Base-by-base conservation (phyloP, 2,888 invertebrate species). In the Tortricodes alternella region DNA sequence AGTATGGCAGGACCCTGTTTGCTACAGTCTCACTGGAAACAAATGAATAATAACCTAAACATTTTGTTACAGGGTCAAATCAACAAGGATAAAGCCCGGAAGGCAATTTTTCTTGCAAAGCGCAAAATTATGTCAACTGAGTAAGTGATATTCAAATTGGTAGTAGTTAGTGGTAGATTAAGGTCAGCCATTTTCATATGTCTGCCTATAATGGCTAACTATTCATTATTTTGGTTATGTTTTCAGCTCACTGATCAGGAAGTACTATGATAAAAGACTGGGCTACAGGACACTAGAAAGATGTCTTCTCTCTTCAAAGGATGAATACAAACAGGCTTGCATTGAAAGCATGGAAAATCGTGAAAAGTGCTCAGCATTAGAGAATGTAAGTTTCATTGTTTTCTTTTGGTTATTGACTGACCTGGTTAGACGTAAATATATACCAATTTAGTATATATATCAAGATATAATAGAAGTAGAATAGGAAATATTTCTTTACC, bases 341-440 rank as follows among this genome's bases (percentile, higher is more conserved):
- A 71, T 83, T 49, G 75, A 83, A 35, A 75, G 78, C 39, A 73
- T 71, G 55, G 70, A 68, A 46, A 60, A 68, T n/a, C 58, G 74
- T 13, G 80, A 83, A 52, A 79, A 70, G 64, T 74, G 68, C 60
- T 49, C 66, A 18, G 59, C 55, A 24, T 60, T 79, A 39, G 80
- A 85, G 68, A 74, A 73, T 65, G 85, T 85, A 67, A 75, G 71
- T 68, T 58, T n/a, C n/a, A n/a, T n/a, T n/a, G n/a, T n/a, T n/a
- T n/a, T n/a, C n/a, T n/a, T n/a, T n/a, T n/a, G n/a, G n/a, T n/a
- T n/a, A n/a, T n/a, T n/a, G n/a, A n/a, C n/a, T n/a, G n/a, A n/a
- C n/a, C n/a, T n/a, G n/a, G n/a, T n/a, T n/a, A n/a, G n/a, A n/a
- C n/a, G n/a, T n/a, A n/a, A n/a, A n/a, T n/a, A n/a, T n/a, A n/a